Conservation (phyloP, 1,140 invertebrate genomes). For the Drosophila guanche region DNA sequence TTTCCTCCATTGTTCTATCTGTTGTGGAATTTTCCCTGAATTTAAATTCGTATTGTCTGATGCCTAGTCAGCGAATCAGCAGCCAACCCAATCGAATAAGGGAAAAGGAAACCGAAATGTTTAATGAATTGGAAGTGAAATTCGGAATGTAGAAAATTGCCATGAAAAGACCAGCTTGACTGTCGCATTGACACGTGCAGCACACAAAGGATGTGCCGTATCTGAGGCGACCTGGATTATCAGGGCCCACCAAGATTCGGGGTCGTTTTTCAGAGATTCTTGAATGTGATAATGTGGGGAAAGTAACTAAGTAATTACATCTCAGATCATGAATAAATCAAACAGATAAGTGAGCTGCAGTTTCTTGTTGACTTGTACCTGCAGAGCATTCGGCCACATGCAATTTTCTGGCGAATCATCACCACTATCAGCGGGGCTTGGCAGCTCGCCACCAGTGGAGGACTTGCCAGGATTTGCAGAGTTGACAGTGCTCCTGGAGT, state of each 20-base stretch:
- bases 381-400: constrained; percentile 82
- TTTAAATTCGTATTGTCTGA: constrained; percentile 48
- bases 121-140: constrained; percentile 58
- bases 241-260: too few species aligned
- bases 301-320: too few species aligned
- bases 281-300: too few species aligned
- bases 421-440: constrained; percentile 22
- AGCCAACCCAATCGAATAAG: constrained; percentile 34
- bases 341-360: too few species aligned
- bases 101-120: constrained; percentile 33
- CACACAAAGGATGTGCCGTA: not conserved
- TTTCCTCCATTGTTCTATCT: constrained; percentile 43
- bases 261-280: too few species aligned
- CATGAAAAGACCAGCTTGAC: not conserved
- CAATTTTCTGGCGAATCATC: constrained; percentile 69
- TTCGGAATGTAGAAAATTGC: constrained; percentile 27
- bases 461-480: constrained; percentile 1
- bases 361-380: constrained; percentile 43
- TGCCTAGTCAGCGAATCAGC: constrained; percentile 22
- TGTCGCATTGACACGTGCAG: not conserved
- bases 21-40: constrained; percentile 41
- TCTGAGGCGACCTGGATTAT: too few species aligned
- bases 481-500: not conserved
- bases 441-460: constrained; percentile 7
- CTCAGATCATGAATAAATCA: too few species aligned